Base-by-base conservation (phyloP, 2,888 invertebrate genomes). In the Drosophila merina region DNA sequence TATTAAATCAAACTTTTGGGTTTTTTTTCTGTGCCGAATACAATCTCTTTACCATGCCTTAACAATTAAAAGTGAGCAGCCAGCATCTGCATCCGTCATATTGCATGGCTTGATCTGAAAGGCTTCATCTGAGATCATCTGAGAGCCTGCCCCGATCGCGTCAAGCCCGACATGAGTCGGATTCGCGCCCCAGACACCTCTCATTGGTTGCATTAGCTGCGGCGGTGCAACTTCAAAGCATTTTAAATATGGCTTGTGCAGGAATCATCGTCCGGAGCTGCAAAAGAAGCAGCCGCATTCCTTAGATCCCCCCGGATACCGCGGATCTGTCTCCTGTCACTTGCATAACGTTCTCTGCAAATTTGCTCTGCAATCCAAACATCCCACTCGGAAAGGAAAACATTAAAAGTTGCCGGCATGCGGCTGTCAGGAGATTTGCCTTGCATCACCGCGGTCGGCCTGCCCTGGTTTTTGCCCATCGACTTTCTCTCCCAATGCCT, bases 351-450 rank as follows among this genome's bases (percentile, higher is more conserved):
- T 69, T 58, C 63, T 57, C 73, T 68, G 81, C 81, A 86, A 82
- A 86, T 86, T 81, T 84, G 79, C 87, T 81, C 86, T 81, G 86
- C 83, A 74, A 81, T 81, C 87, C 85, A 81, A 72, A 72, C 76
- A 79, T 74, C 87, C 85, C 87, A 81, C 81, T 87, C 67, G 80
- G 60, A 74, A 77, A 70, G 75, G 72, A 50, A 59, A 89, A 89
- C 89, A 89, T 89, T 87, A 87, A 89, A 89, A 90, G 89, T 81
- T 89, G 90, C 89, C 90, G 89, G 89, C 90, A 45, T 28, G 63
- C 63, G 47, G 60, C 63, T 89, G 90, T 90, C 89, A 87, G 80
- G 76, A 76, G 83, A 76, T 75, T 87, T 80, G 88, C 85, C 76
- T 77, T 84, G 83, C 71, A 48, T 33, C 42, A 38, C 26, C 42